These are phyloP conservation scores for Nemurella pictetii DNA, from an alignment of 2,888 invertebrate genomes.

Conservation along the genomic window DNA sequence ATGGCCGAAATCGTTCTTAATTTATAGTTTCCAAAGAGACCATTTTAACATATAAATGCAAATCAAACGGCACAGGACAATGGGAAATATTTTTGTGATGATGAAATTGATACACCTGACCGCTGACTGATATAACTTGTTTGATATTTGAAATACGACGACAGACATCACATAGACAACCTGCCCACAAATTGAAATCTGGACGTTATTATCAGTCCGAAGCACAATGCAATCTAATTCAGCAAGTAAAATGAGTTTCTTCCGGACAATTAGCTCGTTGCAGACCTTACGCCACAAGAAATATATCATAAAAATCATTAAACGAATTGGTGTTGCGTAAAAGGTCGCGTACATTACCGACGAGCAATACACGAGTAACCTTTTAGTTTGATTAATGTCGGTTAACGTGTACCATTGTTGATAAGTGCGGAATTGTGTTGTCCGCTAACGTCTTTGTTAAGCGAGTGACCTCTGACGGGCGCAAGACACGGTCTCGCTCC, in stretches of 20 bases:
- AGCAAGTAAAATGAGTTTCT: constrained; percentile 20
- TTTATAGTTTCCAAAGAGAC: not conserved
- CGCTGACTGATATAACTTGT: not conserved
- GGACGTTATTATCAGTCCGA: constrained; percentile 5
- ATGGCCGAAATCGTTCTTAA: not conserved
- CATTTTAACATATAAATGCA: not conserved
- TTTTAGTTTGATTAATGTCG: constrained; percentile 36
- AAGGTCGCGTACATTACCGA: constrained; percentile 13
- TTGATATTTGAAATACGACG: constrained; percentile 14
- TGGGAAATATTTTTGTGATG: not conserved
- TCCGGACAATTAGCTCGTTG: constrained; percentile 7
- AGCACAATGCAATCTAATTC: not conserved
- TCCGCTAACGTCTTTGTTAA: constrained; percentile 7
- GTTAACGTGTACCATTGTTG: constrained; percentile 10
- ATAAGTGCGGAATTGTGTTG: constrained; percentile 34
- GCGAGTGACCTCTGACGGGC: constrained; percentile 9
- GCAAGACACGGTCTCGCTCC: constrained; percentile 19
- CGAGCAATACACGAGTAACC: constrained; percentile 31
- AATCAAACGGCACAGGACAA: not conserved
- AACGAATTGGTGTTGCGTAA: constrained; percentile 14
- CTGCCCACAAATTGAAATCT: not conserved
- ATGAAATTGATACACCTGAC: constrained; percentile 12
- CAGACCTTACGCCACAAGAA: constrained; percentile 11
- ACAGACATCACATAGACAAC: not conserved
- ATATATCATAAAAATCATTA: constrained; percentile 25